Conservation (phyloP, 2,888 invertebrate genomes). For the Microplitis deprimator region DNA sequence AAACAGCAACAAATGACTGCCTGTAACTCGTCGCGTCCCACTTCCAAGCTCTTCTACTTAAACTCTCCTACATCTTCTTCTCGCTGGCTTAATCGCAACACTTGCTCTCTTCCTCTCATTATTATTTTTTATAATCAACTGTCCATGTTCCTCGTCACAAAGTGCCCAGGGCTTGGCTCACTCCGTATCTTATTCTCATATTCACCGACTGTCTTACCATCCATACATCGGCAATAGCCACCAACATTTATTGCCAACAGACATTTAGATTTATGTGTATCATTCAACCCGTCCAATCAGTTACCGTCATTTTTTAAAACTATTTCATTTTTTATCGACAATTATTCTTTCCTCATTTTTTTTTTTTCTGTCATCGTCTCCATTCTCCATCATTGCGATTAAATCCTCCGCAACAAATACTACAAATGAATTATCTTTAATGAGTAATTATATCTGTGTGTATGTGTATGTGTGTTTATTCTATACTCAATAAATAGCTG, state of each 20-base stretch:
- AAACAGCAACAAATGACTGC: slow-evolving; percentile 68
- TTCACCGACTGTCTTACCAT: too few species aligned
- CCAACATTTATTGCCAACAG: not conserved
- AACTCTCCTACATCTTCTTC: not conserved
- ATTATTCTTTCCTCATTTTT: not conserved
- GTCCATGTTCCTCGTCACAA: not conserved
- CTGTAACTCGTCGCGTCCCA: slow-evolving; percentile 55
- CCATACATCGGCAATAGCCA: too few species aligned
- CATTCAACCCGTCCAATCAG: not conserved
- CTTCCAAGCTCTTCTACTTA: slow-evolving; percentile 32
- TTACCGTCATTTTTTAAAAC: not conserved
- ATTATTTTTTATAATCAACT: not conserved
- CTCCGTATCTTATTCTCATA: not conserved
- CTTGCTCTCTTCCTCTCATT: not conserved
- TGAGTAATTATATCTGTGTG: too few species aligned
- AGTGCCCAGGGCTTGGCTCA: not conserved
- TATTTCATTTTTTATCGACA: not conserved
- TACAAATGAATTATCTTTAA: too few species aligned
- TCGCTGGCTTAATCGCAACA: not conserved
- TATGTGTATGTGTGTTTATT: too few species aligned
- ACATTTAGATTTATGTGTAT: not conserved
- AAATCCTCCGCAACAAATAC: too few species aligned
- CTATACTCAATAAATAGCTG: too few species aligned
- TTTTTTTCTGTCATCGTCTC: not conserved
- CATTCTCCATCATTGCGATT: too few species aligned